Conservation (phyloP, 2,888 invertebrate species). For the Andrena bicolor region DNA sequence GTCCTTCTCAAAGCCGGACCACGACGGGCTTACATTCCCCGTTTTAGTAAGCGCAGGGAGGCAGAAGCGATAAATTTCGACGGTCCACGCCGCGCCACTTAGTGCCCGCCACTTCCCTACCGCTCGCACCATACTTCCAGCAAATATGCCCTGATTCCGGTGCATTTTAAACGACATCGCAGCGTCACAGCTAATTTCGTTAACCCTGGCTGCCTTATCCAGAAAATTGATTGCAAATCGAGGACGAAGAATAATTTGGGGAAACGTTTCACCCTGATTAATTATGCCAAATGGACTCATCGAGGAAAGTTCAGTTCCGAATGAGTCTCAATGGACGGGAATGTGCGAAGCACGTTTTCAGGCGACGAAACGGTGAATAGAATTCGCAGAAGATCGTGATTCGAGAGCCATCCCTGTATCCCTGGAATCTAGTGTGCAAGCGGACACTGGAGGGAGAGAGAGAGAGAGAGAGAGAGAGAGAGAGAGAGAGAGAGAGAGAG, state of each 20-base stretch:
- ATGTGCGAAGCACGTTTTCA: not conserved
- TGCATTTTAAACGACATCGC: not conserved
- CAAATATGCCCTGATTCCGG: not conserved
- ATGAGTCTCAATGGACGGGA: not conserved
- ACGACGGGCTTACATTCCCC: constrained; percentile 71
- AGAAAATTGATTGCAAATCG: too few species aligned
- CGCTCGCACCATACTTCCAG: not conserved
- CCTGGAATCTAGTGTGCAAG: constrained; percentile 69
- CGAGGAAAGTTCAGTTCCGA: too few species aligned
- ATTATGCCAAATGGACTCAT: too few species aligned
- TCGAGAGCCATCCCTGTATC: constrained; percentile 72
- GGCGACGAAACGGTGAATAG: not conserved
- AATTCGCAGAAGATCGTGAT: constrained; percentile 53
- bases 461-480: constrained; percentile 27
- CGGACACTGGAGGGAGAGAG: constrained; percentile 44
- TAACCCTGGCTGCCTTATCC: too few species aligned
- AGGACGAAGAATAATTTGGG: too few species aligned
- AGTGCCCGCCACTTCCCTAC: not conserved
- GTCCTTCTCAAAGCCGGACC: constrained; percentile 75
- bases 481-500: constrained; percentile 25
- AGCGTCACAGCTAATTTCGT: too few species aligned
- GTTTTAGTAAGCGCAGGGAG: constrained; percentile 69
- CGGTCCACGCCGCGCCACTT: constrained; percentile 7
- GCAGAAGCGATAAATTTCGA: constrained; percentile 69
- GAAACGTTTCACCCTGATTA: too few species aligned